Conservation (phyloP, 92 coral and sea anemone species). For the Epizoanthus scotinus region DNA sequence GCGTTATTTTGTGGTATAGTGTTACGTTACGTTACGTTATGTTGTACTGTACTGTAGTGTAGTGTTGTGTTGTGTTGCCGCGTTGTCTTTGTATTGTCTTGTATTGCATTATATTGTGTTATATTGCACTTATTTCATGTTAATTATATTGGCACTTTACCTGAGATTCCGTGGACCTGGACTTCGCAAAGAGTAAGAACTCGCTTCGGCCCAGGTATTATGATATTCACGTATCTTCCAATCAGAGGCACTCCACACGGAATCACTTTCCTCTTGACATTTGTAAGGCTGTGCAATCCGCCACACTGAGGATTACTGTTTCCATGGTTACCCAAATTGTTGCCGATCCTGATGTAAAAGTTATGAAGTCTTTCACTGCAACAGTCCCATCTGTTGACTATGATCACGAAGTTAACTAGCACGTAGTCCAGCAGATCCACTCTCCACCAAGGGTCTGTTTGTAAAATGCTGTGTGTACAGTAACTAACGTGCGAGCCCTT, state of each 20-base stretch:
- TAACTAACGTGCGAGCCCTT: background rate
- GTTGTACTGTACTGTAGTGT: too few relatives aligned
- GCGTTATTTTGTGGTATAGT: too few relatives aligned
- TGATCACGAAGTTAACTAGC: constrained; percentile 12
- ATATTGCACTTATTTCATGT: too few relatives aligned
- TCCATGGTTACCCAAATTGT: constrained; percentile 30
- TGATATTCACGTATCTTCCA: constrained; percentile 49
- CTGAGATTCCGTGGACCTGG: constrained; percentile 18
- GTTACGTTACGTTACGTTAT: background rate
- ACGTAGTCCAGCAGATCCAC: background rate
- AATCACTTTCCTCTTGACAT: constrained; percentile 12
- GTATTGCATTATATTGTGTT: too few relatives aligned
- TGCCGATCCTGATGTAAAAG: constrained; percentile 40
- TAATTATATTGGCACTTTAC: background rate
- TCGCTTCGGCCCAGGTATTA: constrained; percentile 14
- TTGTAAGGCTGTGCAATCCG: constrained; percentile 12
- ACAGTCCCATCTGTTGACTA: constrained; percentile 35
- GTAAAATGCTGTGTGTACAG: background rate
- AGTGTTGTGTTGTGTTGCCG: too few relatives aligned
- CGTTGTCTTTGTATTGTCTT: too few relatives aligned
- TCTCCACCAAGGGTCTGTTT: background rate
- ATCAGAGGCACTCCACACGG: constrained; percentile 30
- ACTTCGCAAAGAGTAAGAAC: constrained; percentile 44
- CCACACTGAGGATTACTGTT: constrained; percentile 46
- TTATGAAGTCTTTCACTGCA: constrained; percentile 33